phyloP scores from a whole-genome alignment of 2,888 invertebrate genomes.

The Fabriciana adippe region DNA sequence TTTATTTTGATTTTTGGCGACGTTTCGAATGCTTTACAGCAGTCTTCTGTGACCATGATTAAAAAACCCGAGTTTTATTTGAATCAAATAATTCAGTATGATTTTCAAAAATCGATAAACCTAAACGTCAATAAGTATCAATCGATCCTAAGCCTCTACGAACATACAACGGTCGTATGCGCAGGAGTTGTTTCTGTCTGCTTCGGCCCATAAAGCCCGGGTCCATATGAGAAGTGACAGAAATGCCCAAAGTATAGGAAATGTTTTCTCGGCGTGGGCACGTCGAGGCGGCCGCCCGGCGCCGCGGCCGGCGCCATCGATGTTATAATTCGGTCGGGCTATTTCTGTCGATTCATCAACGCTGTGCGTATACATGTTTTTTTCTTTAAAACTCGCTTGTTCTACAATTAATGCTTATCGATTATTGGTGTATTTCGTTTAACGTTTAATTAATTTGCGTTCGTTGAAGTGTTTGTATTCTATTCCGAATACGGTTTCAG shows the following conservation, averaged over 20 bases:
- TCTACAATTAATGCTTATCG: constrained; percentile 33
- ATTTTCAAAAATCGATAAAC: too few relatives aligned
- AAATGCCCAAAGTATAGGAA: constrained; percentile 22
- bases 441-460: too few relatives aligned
- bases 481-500: too few relatives aligned
- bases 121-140: too few relatives aligned
- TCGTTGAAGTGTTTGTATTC: too few relatives aligned
- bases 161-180: background rate
- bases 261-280: constrained; percentile 40
- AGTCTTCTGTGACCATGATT: too few relatives aligned
- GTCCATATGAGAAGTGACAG: constrained; percentile 17
- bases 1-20: too few relatives aligned
- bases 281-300: constrained; percentile 63
- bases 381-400: constrained; percentile 54
- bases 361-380: constrained; percentile 66
- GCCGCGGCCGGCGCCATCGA: constrained; percentile 74
- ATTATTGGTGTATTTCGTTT: constrained; percentile 10
- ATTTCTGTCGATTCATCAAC: constrained; percentile 76
- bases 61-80: too few relatives aligned
- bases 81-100: too few relatives aligned
- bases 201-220: background rate
- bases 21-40: too few relatives aligned
- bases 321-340: constrained; percentile 78
- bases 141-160: too few relatives aligned
- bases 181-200: constrained; percentile 5